Percentiles rank a stretch among this genome's conserved stretches.
Conservation (phyloP, 2,113 vertebrate species). For the Psephotus haematonotus region DNA sequence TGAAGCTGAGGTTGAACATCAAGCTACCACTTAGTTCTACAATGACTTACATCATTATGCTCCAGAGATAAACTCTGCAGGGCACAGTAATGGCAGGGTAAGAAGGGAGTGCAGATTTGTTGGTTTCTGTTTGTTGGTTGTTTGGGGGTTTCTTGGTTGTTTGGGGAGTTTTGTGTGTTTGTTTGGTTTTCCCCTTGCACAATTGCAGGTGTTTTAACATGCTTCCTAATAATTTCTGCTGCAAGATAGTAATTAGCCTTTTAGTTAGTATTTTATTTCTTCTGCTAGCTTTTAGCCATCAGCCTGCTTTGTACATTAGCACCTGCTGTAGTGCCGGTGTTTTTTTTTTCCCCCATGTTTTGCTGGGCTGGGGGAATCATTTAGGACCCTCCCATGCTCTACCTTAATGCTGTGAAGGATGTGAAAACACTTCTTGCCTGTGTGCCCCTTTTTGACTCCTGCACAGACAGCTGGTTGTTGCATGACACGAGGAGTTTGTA, state of each 20-base stretch:
- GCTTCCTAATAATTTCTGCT: neutral
- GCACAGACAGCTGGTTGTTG: neutral
- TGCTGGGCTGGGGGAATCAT: neutral
- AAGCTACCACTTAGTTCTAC: neutral
- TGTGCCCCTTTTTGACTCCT: neutral
- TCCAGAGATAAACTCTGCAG: neutral
- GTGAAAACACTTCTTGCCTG: neutral
- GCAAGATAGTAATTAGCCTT: neutral
- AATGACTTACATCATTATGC: neutral
- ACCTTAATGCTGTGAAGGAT: neutral
- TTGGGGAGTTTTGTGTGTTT: neutral
- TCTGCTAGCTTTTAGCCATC: neutral
- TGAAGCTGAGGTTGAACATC: neutral
- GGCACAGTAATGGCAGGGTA: neutral
- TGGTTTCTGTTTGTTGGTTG: neutral
- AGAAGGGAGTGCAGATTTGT: neutral
- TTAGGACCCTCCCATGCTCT: rapidly evolving
- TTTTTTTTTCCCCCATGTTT: neutral
- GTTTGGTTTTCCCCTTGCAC: too few relatives aligned
- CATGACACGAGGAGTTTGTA: neutral
- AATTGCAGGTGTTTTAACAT: neutral
- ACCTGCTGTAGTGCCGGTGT: rapidly evolving
- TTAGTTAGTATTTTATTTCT: neutral
- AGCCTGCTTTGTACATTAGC: neutral
- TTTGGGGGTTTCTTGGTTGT: neutral